Evolutionary conservation across 2,888 invertebrate species (phyloP).

Genomic region (Andricus quercusramuli): DNA sequence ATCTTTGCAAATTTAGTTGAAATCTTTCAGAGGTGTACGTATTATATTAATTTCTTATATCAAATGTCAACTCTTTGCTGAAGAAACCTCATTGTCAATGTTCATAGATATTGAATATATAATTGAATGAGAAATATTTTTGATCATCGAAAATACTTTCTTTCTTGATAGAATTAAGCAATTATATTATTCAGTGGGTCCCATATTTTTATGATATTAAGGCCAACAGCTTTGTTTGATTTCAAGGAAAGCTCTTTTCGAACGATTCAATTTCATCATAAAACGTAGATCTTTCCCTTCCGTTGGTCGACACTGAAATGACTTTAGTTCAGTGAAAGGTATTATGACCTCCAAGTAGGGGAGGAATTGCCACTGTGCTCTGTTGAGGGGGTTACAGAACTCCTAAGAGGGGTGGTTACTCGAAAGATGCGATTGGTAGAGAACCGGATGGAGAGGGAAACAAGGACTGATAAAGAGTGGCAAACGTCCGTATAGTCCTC

Average conservation of each 20-base stretch:
- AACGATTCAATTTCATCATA: conserved; percentile 9
- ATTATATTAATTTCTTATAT: too few relatives aligned
- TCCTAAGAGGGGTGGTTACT: conserved; percentile 36
- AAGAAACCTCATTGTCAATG: too few relatives aligned
- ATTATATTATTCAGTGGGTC: not conserved
- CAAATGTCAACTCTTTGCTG: too few relatives aligned
- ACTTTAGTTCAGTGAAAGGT: conserved; percentile 16
- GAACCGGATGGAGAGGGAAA: conserved; percentile 6
- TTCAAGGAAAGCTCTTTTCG: not conserved
- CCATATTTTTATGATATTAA: not conserved
- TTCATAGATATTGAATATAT: too few relatives aligned
- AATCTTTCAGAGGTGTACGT: too few relatives aligned
- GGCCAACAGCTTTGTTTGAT: not conserved
- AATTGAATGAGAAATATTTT: too few relatives aligned
- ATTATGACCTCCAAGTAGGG: conserved; percentile 8
- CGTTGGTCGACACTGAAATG: conserved; percentile 29
- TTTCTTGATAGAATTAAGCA: too few relatives aligned
- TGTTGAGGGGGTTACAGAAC: conserved; percentile 47
- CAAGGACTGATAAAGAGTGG: conserved; percentile 40
- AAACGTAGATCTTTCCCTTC: conserved; percentile 4
- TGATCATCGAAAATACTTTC: too few relatives aligned
- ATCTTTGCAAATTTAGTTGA: too few relatives aligned
- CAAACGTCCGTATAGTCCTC: conserved; percentile 30
- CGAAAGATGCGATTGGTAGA: conserved; percentile 20
- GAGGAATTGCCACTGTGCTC: conserved; percentile 49